Conservation (phyloP, 2,888 invertebrate genomes). For the Cephus rjabovi region DNA sequence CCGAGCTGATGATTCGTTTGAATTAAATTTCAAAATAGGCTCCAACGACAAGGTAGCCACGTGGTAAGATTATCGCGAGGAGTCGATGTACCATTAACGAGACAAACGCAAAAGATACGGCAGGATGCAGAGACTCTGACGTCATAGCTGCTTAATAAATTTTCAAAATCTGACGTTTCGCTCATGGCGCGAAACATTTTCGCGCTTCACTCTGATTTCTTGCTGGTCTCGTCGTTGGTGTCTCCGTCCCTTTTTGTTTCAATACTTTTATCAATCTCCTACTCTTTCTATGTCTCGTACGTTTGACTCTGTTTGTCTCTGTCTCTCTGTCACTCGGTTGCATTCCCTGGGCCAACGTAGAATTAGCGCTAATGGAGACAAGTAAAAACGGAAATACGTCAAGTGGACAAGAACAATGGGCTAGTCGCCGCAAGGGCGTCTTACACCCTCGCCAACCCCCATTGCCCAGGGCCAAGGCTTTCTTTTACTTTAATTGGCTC, state of each 20-base stretch:
- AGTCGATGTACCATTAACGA: not conserved
- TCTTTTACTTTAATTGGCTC: not conserved
- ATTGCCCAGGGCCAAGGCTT: not conserved
- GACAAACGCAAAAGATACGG: not conserved
- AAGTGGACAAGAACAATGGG: not conserved
- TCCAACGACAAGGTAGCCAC: no score
- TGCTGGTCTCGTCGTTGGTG: not conserved
- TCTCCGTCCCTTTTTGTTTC: not conserved
- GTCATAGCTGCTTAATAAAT: not conserved
- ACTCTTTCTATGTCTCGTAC: not conserved
- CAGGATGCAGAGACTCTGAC: not conserved
- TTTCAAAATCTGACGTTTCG: not conserved
- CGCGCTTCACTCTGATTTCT: not conserved
- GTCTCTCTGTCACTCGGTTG: not conserved
- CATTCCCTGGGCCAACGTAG: not conserved
- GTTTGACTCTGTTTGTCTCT: no score
- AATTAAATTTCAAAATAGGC: no score
- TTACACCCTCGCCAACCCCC: not conserved
- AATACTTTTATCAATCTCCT: not conserved
- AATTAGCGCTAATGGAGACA: conserved; percentile 4
- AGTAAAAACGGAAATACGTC: conserved; percentile 14
- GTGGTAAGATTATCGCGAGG: no score
- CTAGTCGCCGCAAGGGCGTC: not conserved
- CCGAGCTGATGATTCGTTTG: no score
- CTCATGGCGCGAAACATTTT: not conserved